phyloP scores from a whole-genome alignment of 2,797 vertebrate genomes.

The Sorex maritimensis region DNA sequence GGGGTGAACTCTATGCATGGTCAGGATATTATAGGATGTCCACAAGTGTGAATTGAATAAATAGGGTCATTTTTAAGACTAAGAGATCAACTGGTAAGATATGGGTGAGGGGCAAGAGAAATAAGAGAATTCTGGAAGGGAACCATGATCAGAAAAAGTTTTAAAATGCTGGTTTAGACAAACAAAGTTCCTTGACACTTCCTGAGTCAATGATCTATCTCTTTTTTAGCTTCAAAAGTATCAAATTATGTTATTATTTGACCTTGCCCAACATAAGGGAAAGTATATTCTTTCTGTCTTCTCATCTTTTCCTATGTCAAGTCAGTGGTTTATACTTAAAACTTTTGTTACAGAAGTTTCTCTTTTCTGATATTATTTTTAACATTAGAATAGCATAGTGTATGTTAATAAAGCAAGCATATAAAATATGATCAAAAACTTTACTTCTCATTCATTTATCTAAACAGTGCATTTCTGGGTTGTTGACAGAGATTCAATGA shows the following conservation, averaged over 20 bases:
- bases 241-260: neutral
- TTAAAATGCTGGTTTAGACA: neutral
- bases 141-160: too few species aligned
- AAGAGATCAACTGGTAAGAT: too few species aligned
- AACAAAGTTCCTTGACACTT: neutral
- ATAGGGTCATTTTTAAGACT: too few species aligned
- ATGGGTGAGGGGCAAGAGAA: too few species aligned
- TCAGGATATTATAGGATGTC: too few species aligned
- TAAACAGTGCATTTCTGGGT: neutral
- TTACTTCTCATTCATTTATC: neutral
- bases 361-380: constrained; percentile 10
- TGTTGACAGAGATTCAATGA: neutral
- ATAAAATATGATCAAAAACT: neutral
- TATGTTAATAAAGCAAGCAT: neutral
- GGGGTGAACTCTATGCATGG: too few species aligned
- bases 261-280: neutral
- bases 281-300: neutral
- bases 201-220: neutral
- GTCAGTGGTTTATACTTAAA: neutral
- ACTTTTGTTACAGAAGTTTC: neutral
- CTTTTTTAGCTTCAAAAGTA: constrained; percentile 30
- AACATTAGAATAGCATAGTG: neutral
- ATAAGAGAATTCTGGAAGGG: too few species aligned
- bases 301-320: neutral
- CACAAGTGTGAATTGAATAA: too few species aligned